Conservation (phyloP, 2,113 vertebrate genomes). For the Morphnarchus princeps region DNA sequence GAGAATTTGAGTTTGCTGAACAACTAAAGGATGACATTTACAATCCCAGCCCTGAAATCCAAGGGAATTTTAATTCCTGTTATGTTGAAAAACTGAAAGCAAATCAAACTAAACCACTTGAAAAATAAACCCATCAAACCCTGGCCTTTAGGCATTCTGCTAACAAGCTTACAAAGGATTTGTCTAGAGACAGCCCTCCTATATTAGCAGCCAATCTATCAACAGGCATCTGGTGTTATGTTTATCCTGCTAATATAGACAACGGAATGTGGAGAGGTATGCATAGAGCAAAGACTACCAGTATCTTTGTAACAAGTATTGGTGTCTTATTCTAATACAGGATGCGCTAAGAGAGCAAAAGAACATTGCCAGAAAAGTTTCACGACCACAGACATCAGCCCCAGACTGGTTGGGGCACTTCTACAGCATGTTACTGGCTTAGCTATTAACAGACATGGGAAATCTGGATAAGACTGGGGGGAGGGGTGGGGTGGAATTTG, state of each 20-base stretch:
- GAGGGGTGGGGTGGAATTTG: too few species aligned
- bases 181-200: not conserved
- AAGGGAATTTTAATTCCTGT: not conserved
- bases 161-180: conserved; percentile 54
- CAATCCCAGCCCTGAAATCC: not conserved
- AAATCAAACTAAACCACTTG: not conserved
- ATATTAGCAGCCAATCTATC: not conserved
- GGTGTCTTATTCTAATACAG: not conserved
- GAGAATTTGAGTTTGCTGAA: not conserved
- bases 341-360: not conserved
- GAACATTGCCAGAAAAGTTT: not conserved
- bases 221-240: conserved; percentile 6
- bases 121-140: not conserved
- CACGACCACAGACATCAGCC: not conserved
- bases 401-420: not conserved
- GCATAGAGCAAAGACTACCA: not conserved
- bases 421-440: not conserved
- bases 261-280: not conserved
- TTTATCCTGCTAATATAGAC: not conserved
- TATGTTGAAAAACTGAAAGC: not conserved
- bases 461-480: not conserved
- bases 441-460: not conserved
- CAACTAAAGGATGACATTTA: not conserved
- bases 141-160: not conserved
- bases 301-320: not conserved